Conservation (phyloP, 2,797 vertebrate genomes). For the Bufotes viridis region DNA sequence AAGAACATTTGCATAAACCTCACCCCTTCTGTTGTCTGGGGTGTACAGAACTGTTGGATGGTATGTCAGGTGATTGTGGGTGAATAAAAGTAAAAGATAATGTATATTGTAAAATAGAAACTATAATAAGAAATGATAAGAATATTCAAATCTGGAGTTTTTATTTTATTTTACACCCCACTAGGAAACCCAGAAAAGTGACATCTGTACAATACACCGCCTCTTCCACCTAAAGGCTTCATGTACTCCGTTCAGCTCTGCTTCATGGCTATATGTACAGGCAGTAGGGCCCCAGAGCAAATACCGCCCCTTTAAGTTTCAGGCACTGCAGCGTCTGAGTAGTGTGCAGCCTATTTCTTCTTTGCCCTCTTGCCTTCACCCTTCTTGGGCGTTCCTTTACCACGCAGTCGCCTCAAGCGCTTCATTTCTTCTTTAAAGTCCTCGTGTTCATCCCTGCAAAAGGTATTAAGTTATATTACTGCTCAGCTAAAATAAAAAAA, state of each 20-base stretch:
- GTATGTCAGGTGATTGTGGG: background rate
- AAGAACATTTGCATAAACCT: background rate
- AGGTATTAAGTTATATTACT: background rate
- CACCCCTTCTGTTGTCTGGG: too few species aligned
- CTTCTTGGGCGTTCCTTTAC: conserved; percentile 91
- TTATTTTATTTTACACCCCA: background rate
- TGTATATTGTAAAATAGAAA: too few species aligned
- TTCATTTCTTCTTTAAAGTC: conserved; percentile 95
- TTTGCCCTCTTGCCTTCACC: conserved; percentile 92
- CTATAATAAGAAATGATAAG: too few species aligned
- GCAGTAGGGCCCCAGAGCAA: background rate
- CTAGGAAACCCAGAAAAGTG: background rate
- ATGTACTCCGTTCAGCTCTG: background rate
- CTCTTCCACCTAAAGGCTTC: too few species aligned
- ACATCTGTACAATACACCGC: background rate
- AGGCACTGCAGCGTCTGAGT: background rate
- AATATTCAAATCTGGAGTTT: background rate
- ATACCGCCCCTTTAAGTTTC: background rate
- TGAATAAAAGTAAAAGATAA: background rate
- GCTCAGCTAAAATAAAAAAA: too few species aligned
- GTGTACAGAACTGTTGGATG: background rate
- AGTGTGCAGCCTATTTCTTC: conserved; percentile 78
- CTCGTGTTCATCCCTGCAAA: conserved; percentile 89
- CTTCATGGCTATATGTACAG: background rate
- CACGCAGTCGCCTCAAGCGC: conserved; percentile 87